These are phyloP conservation scores for Aphodius sticticus DNA, from an alignment of 2,888 invertebrate genomes.

Conservation along the genomic window DNA sequence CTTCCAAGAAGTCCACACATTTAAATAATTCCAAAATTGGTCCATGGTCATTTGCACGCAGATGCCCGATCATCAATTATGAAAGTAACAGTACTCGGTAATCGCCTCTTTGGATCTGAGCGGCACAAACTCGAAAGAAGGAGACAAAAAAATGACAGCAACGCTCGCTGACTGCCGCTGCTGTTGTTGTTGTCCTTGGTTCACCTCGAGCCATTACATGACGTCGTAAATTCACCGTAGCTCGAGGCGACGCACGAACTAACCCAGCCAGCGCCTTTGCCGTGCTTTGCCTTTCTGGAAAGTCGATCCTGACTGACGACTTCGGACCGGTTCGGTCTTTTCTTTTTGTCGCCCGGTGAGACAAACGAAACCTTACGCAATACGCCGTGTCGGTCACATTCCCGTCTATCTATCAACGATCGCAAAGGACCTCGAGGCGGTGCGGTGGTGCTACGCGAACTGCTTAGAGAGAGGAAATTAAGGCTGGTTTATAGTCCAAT, in stretches of 20 bases:
- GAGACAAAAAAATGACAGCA: neutral
- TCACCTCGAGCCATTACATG: neutral
- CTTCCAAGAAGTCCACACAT: no score
- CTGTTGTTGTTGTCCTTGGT: constrained; percentile 4
- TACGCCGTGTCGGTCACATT: neutral
- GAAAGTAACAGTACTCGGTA: neutral
- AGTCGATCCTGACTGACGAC: neutral
- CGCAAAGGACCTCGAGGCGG: no score
- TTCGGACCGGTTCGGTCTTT: neutral
- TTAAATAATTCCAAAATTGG: neutral
- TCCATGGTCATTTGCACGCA: neutral
- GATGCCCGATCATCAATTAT: neutral
- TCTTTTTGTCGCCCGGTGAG: neutral
- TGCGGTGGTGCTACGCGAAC: no score
- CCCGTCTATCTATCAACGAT: no score
- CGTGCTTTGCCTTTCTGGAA: neutral
- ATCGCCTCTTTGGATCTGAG: neutral
- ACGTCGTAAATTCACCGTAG: neutral
- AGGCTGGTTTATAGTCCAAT: neutral
- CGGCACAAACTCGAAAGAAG: neutral
- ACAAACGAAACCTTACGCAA: neutral
- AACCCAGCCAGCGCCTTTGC: neutral
- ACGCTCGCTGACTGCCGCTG: neutral
- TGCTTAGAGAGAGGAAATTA: no score
- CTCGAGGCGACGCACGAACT: neutral